These are phyloP conservation scores for Eupithecia exiguata DNA, from an alignment of 2,888 invertebrate genomes.

Conservation along the genomic window DNA sequence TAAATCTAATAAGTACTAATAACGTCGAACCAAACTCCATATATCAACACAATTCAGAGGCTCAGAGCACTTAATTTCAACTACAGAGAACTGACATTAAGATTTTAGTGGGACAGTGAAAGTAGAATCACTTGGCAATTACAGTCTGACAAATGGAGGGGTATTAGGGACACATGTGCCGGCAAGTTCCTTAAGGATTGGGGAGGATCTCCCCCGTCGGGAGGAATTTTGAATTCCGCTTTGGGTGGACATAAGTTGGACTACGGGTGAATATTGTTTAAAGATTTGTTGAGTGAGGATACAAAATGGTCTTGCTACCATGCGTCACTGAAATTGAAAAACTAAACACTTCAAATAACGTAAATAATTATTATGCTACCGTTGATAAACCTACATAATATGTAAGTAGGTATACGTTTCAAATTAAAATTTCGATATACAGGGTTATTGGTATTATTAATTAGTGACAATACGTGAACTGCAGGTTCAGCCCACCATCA, in stretches of 20 bases:
- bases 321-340: too few species aligned
- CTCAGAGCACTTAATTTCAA: slow-evolving; percentile 45
- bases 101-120: slow-evolving; percentile 78
- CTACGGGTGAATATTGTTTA: slow-evolving; percentile 27
- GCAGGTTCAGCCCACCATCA: too few species aligned
- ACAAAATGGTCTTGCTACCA: neutral
- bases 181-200: slow-evolving; percentile 53
- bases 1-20: neutral
- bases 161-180: slow-evolving; percentile 82
- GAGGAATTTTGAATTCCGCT: slow-evolving; percentile 26
- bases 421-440: too few species aligned
- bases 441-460: too few species aligned
- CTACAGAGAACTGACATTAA: slow-evolving; percentile 75
- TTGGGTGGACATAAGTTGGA: slow-evolving; percentile 36
- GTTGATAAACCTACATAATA: too few species aligned
- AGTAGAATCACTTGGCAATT: slow-evolving; percentile 81
- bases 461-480: too few species aligned
- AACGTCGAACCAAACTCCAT: slow-evolving; percentile 20
- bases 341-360: too few species aligned
- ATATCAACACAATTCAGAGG: slow-evolving; percentile 39
- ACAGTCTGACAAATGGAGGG: slow-evolving; percentile 82
- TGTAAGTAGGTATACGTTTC: too few species aligned
- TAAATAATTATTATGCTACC: too few species aligned
- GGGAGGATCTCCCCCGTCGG: slow-evolving; percentile 42
- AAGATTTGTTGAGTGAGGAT: slow-evolving; percentile 14